Base-by-base conservation (phyloP, 2,797 vertebrate species). In the Danionella dracula region DNA sequence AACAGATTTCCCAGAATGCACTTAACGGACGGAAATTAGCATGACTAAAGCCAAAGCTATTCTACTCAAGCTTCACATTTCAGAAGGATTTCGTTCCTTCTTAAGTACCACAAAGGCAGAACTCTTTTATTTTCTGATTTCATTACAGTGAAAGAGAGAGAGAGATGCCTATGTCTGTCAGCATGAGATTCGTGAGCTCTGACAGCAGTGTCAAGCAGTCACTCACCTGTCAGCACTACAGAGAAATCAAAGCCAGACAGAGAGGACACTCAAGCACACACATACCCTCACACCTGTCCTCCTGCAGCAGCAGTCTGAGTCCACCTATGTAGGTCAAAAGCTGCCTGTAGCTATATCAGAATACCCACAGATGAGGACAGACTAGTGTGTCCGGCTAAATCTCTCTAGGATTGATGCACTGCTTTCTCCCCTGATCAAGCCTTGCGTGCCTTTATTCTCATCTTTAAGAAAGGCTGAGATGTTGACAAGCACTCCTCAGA, bases 121-220 rank as follows among this genome's bases (percentile, higher is more conserved):
- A 41, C 16, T 57, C 7, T 11, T 17, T 37, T 15, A 64, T 40
- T 31, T 55, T 46, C 50, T 46, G 41, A 31, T 65, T 46, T 65
- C 34, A 27, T 27, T 23, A n/a, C 10, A 41, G 21, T 51, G 49
- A 16, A 20, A 16, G 51, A 66, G 27, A 44, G 66, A 35, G 34
- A 53, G 48, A 54, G 29, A 60, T 70, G 69, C 69, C 55, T 63
- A 51, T 71, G 34, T 64, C 68, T 74, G 71, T 77, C 71, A 73
- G 58, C 46, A 1, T 16, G 32, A 15, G 53, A 40, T 57, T 45
- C 44, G 71, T 75, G 57, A 58, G 73, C 9, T 61, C 60, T 83
- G 85, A 87, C 83, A 86, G 83, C 78, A 83, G 78, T 79, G 78
- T 80, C 81, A 83, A 75, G 70, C 79, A 82, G 79, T 85, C 85